Percentiles rank a stretch among this genome's conserved stretches.
Conservation (phyloP, 2,113 vertebrate genomes). For the Condylura cristata region DNA sequence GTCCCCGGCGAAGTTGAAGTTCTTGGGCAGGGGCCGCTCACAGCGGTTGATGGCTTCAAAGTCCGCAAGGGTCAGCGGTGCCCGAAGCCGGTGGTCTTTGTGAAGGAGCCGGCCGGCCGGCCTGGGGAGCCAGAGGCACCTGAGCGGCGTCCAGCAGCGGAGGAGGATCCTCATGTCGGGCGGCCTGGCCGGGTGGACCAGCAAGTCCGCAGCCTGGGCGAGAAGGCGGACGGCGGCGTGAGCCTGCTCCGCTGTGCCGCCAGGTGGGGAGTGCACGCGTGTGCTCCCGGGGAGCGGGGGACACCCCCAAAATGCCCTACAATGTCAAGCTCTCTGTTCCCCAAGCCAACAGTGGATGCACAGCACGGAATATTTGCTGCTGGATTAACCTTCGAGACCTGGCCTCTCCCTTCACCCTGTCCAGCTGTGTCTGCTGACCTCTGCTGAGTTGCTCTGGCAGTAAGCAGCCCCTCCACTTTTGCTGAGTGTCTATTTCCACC, state of each 20-base stretch:
- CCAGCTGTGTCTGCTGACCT: neutral
- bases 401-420: neutral
- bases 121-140: slow-evolving; percentile 44
- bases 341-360: neutral
- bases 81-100: slow-evolving; percentile 24
- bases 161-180: slow-evolving; percentile 71
- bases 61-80: slow-evolving; percentile 82
- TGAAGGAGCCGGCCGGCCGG: slow-evolving; percentile 45
- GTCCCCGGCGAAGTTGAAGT: slow-evolving; percentile 89
- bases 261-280: neutral
- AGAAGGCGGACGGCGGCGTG: neutral
- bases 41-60: slow-evolving; percentile 82
- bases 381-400: neutral
- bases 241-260: neutral
- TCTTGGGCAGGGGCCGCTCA: slow-evolving; percentile 78
- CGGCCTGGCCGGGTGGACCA: no score
- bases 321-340: neutral
- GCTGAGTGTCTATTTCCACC: neutral
- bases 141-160: slow-evolving; percentile 18
- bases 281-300: neutral
- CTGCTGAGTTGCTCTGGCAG: neutral
- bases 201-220: neutral
- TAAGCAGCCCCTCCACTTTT: neutral
- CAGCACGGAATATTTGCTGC: neutral
- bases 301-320: neutral